phyloP scores from a whole-genome alignment of 2,888 invertebrate genomes.

The Meganola albula region DNA sequence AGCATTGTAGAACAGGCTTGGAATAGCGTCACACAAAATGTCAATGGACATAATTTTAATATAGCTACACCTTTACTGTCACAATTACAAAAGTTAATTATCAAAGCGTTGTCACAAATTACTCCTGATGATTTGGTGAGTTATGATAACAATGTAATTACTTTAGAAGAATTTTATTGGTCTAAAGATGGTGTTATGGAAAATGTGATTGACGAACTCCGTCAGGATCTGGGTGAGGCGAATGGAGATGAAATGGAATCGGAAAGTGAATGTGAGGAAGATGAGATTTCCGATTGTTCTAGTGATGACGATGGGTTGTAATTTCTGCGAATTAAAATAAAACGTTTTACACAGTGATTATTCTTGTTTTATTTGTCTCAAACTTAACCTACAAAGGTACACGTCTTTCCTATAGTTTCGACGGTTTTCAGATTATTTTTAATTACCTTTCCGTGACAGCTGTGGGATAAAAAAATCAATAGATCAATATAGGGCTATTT shows the following conservation, averaged over 20 bases:
- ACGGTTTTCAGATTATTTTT: too few species aligned
- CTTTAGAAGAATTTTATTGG: constrained; percentile 1
- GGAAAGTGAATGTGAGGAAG: not conserved
- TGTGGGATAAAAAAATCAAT: too few species aligned
- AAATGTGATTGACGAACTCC: constrained; percentile 1
- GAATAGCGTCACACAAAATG: not conserved
- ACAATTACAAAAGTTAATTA: not conserved
- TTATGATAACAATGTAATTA: not conserved
- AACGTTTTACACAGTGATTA: too few species aligned
- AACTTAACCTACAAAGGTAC: too few species aligned
- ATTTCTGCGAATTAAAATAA: too few species aligned
- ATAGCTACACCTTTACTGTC: not conserved
- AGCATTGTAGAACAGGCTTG: constrained; percentile 3
- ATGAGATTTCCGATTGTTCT: not conserved
- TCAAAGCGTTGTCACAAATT: not conserved
- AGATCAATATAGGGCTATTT: too few species aligned
- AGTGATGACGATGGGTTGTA: not conserved
- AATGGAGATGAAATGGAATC: not conserved
- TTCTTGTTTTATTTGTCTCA: too few species aligned
- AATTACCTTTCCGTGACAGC: too few species aligned
- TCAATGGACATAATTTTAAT: not conserved
- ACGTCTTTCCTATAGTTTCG: too few species aligned
- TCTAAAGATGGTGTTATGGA: constrained; percentile 5
- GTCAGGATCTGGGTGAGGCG: not conserved
- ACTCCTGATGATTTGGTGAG: constrained; percentile 3